Percentiles rank a stretch among this genome's conserved stretches.
Conservation (phyloP, 1,140 invertebrate species). For the Thaumatotibia leucotreta region DNA sequence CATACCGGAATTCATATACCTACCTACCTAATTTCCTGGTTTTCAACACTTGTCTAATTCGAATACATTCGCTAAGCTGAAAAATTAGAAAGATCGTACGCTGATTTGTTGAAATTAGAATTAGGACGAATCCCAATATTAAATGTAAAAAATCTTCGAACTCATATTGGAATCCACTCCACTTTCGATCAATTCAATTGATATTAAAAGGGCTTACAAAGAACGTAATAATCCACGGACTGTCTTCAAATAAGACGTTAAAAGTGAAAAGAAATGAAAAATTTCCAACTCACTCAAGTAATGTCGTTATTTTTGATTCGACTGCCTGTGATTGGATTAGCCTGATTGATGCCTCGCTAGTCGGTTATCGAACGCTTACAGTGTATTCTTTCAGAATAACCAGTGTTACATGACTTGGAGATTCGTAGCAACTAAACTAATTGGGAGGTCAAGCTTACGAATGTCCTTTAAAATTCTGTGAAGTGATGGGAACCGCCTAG, state of each 20-base stretch:
- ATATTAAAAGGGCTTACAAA: background rate
- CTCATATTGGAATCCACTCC: background rate
- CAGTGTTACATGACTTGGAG: too few relatives aligned
- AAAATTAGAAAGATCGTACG: background rate
- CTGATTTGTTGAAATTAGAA: background rate
- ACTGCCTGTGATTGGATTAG: background rate
- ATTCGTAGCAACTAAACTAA: too few relatives aligned
- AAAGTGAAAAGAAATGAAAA: background rate
- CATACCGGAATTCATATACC: too few relatives aligned
- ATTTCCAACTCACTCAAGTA: background rate
- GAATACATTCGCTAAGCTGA: too few relatives aligned
- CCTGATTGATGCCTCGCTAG: background rate
- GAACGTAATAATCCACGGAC: background rate
- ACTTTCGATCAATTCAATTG: background rate
- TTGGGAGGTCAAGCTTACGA: background rate
- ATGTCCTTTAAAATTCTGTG: too few relatives aligned
- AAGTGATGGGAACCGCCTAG: slow-evolving; percentile 19
- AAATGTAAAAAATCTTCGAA: background rate
- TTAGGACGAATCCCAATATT: background rate
- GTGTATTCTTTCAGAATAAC: background rate
- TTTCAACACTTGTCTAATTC: too few relatives aligned
- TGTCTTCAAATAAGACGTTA: background rate
- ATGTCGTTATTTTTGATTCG: background rate
- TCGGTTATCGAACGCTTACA: background rate
- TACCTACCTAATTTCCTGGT: too few relatives aligned